A percentile compares a stretch with the other conserved stretches of the same genome.
Evolutionary conservation across 2,113 vertebrate species (phyloP).

Genomic region (Halichoerus grypus): DNA sequence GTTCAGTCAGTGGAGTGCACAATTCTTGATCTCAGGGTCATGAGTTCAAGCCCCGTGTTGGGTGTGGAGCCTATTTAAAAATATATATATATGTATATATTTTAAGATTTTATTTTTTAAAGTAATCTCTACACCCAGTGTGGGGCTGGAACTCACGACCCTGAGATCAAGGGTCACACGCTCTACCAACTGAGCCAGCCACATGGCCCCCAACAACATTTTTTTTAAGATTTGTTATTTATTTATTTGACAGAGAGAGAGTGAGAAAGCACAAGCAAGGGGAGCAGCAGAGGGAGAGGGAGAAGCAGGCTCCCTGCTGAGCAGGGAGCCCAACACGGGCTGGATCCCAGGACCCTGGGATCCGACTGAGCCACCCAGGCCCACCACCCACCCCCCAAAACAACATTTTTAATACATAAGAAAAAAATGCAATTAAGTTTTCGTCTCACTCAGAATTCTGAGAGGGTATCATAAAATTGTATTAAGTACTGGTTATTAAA

Average conservation of each 20-base stretch:
- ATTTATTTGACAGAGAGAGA: no score
- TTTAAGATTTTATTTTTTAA: background rate
- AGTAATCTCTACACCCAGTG: background rate
- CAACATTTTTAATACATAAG: background rate
- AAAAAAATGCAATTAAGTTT: conserved; percentile 27
- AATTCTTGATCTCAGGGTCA: background rate
- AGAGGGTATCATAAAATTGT: background rate
- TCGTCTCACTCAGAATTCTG: background rate
- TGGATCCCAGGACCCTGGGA: no score
- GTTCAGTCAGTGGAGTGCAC: background rate
- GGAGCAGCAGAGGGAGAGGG: no score
- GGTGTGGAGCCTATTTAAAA: background rate
- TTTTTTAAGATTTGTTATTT: background rate
- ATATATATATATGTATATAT: background rate
- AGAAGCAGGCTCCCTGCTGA: no score
- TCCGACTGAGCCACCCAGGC: background rate
- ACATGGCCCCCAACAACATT: background rate
- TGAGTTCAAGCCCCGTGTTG: background rate
- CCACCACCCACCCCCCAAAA: no score
- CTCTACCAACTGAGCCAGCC: background rate
- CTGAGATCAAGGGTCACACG: background rate
- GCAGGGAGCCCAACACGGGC: no score
- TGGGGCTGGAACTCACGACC: background rate
- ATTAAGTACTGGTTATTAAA: conserved; percentile 37
- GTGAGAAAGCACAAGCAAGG: no score